Percentiles rank a stretch among this genome's conserved stretches.
phyloP scores from a whole-genome alignment of 1,140 invertebrate genomes.

The Zaprionus camerounensis region DNA sequence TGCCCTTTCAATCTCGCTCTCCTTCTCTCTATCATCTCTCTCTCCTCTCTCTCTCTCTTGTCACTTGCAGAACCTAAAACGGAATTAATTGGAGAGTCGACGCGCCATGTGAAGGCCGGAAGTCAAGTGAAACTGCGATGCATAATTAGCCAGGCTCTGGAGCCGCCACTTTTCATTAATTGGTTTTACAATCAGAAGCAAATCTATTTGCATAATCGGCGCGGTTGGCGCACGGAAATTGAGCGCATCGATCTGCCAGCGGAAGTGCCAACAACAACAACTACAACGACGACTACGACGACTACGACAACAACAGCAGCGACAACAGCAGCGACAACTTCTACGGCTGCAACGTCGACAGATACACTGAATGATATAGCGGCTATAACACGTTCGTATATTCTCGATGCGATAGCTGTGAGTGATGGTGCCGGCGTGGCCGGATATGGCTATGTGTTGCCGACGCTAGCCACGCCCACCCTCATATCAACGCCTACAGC shows the following conservation, averaged over 20 bases:
- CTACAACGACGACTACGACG: conserved; percentile 43
- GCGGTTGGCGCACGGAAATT: conserved; percentile 83
- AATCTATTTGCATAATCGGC: conserved; percentile 84
- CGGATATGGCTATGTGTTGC: conserved; percentile 46
- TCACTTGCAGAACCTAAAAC: conserved; percentile 86
- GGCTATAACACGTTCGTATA: conserved; percentile 72
- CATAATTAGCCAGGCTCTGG: conserved; percentile 87
- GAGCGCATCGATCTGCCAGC: conserved; percentile 82
- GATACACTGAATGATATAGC: conserved; percentile 56
- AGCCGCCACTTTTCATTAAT: conserved; percentile 87
- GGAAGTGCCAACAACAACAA: conserved; percentile 65
- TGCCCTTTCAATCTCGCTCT: conserved; percentile 6
- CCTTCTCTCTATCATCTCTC: conserved; percentile 11
- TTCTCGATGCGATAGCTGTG: conserved; percentile 72
- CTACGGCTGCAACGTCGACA: conserved; percentile 35
- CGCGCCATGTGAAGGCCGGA: conserved; percentile 87
- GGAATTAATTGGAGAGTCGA: conserved; percentile 86
- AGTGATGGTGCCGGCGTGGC: conserved; percentile 52
- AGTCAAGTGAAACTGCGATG: conserved; percentile 87
- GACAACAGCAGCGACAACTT: conserved; percentile 28
- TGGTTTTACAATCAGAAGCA: conserved; percentile 86
- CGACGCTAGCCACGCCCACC: conserved; percentile 27
- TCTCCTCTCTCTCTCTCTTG: not conserved
- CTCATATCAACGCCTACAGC: conserved; percentile 25
- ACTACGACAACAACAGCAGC: conserved; percentile 12